Percentiles rank a stretch among this genome's conserved stretches.
Conservation (phyloP, 2,888 invertebrate genomes). For the Chouioia cunea region DNA sequence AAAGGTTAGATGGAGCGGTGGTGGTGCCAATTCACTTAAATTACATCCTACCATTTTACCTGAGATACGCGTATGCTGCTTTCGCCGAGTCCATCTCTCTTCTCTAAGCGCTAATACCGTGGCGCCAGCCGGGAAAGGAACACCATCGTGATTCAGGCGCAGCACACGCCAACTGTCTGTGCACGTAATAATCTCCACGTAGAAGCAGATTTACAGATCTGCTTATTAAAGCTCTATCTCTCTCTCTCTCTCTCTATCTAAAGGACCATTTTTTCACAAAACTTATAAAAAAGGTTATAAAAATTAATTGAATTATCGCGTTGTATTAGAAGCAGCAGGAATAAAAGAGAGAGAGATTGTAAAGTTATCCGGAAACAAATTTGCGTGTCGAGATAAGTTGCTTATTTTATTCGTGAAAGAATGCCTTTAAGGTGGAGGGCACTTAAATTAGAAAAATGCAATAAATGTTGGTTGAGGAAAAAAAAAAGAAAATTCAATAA, state of each 20-base stretch:
- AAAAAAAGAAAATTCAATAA: too few relatives aligned
- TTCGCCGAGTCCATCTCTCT: slow-evolving; percentile 32
- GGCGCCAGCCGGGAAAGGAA: neutral
- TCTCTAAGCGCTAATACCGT: slow-evolving; percentile 23
- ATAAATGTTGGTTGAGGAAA: too few relatives aligned
- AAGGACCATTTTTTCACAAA: too few relatives aligned
- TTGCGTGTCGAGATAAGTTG: neutral
- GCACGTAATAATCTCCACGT: neutral
- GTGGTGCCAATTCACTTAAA: slow-evolving; percentile 55
- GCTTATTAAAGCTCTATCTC: too few relatives aligned
- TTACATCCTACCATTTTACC: slow-evolving; percentile 54
- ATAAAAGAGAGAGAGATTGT: too few relatives aligned
- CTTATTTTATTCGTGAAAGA: neutral
- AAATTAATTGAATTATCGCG: too few relatives aligned
- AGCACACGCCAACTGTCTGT: neutral
- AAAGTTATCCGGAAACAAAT: neutral
- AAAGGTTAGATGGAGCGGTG: slow-evolving; percentile 26
- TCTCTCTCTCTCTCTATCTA: too few relatives aligned
- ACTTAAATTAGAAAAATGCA: neutral
- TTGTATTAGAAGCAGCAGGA: too few relatives aligned
- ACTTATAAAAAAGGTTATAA: too few relatives aligned
- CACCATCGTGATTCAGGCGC: slow-evolving; percentile 4
- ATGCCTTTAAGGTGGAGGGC: neutral
- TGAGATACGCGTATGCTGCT: slow-evolving; percentile 37
- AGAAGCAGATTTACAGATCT: too few relatives aligned